Evolutionary conservation across 2,797 vertebrate species (phyloP).

Genomic region (Carapus acus): DNA sequence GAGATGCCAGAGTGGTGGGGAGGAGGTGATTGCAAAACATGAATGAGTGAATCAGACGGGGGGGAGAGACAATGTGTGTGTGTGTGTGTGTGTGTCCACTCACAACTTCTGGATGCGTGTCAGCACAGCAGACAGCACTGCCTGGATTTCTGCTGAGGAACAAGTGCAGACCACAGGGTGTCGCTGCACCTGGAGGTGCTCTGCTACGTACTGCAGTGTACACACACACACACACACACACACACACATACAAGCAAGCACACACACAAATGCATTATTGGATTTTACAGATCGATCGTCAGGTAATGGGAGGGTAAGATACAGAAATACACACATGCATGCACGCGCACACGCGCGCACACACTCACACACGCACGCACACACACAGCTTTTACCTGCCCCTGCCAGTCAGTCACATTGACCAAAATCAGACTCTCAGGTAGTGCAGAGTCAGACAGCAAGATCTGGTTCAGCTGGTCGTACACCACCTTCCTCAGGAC

Average conservation of each 20-base stretch:
- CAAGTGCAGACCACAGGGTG: conserved; percentile 91
- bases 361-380: conserved; percentile 19
- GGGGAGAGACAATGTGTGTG: not conserved
- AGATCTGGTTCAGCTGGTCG: conserved; percentile 93
- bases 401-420: conserved; percentile 90
- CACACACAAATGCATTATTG: no score
- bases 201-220: conserved; percentile 84
- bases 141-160: conserved; percentile 90
- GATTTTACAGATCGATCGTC: no score
- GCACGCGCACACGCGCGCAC: not conserved
- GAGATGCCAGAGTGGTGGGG: not conserved
- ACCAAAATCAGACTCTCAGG: conserved; percentile 93
- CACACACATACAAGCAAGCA: not conserved
- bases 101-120: conserved; percentile 97
- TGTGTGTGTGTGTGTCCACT: conserved; percentile 53
- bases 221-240: conserved; percentile 15
- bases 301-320: not conserved
- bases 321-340: not conserved
- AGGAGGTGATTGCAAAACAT: conserved; percentile 19
- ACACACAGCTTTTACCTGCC: conserved; percentile 77
- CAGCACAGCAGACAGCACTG: conserved; percentile 87
- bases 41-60: not conserved
- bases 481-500: conserved; percentile 89
- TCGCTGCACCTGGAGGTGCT: conserved; percentile 88
- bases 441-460: conserved; percentile 85